Evolutionary conservation across 2,888 invertebrate species (phyloP), one percentile per base, ranked within the genome.

Genomic region (Bedellia somnulentella): DNA sequence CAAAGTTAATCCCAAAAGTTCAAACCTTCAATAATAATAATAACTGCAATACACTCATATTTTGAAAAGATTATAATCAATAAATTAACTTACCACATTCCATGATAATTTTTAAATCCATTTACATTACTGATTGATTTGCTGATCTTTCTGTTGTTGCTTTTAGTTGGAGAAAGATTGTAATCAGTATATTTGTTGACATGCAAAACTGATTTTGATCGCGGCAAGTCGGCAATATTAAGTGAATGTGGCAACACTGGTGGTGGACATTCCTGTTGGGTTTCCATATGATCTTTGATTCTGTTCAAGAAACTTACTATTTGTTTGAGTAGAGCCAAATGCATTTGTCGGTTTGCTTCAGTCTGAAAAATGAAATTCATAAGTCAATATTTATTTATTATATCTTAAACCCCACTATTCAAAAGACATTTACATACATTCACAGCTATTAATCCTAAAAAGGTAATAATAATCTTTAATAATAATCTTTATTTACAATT

Each of bases 331-430:
- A 86, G 75, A 16, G 84, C 83, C 52, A 82, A 80, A 56, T 86
- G 86, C 86, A 86, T 86, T 54, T 83, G 82, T 38, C 85, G 76
- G 54, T 82, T 85, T 30, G 83, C 78, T 54, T 86, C 85, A 37
- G 82, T 81, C 86, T 86, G 73, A 44, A 79, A n/a, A n/a, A 70
- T 47, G 38, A 52, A 55, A 42, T 10, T 26, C n/a, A n/a, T n/a
- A n/a, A n/a, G n/a, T n/a, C n/a, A n/a, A n/a, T n/a, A n/a, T n/a
- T n/a, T n/a, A n/a, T n/a, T n/a, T n/a, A n/a, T n/a, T n/a, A n/a
- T n/a, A n/a, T n/a, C n/a, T n/a, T n/a, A n/a, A n/a, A n/a, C n/a
- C n/a, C n/a, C n/a, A n/a, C n/a, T n/a, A n/a, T n/a, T n/a, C n/a
- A n/a, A n/a, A n/a, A n/a, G n/a, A n/a, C n/a, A n/a, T n/a, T n/a